Evolutionary conservation across 2,888 invertebrate genomes (phyloP).

Genomic region (Apotomis capreana): DNA sequence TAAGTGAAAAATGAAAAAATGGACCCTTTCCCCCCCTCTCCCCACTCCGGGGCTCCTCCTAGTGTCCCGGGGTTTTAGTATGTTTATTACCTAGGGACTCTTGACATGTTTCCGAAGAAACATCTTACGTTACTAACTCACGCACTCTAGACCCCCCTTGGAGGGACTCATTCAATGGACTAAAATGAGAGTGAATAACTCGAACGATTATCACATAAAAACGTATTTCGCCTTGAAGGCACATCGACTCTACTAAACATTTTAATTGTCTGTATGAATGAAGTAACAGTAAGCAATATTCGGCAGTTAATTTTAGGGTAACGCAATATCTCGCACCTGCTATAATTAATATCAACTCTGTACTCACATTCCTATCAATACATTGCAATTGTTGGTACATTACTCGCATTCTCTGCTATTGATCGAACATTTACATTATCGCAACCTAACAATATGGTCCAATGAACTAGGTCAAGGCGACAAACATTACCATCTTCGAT

Average conservation of each 20-base stretch:
- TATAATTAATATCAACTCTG: constrained; percentile 33
- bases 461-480: constrained; percentile 51
- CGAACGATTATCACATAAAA: neutral
- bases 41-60: too few relatives aligned
- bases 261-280: neutral
- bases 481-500: constrained; percentile 37
- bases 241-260: neutral
- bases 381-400: constrained; percentile 43
- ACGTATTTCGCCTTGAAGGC: neutral
- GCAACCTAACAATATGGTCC: constrained; percentile 44
- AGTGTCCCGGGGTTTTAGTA: too few relatives aligned
- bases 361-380: constrained; percentile 21
- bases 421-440: constrained; percentile 17
- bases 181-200: too few relatives aligned
- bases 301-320: constrained; percentile 22
- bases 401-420: constrained; percentile 46
- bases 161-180: too few relatives aligned
- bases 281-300: constrained; percentile 10
- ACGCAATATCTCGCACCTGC: constrained; percentile 37
- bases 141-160: too few relatives aligned
- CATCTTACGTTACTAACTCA: too few relatives aligned
- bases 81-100: too few relatives aligned
- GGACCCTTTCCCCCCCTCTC: too few relatives aligned
- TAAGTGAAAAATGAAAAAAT: too few relatives aligned
- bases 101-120: too few relatives aligned